phyloP scores from a whole-genome alignment of 1,140 invertebrate species.

The Laupala kohalensis region DNA sequence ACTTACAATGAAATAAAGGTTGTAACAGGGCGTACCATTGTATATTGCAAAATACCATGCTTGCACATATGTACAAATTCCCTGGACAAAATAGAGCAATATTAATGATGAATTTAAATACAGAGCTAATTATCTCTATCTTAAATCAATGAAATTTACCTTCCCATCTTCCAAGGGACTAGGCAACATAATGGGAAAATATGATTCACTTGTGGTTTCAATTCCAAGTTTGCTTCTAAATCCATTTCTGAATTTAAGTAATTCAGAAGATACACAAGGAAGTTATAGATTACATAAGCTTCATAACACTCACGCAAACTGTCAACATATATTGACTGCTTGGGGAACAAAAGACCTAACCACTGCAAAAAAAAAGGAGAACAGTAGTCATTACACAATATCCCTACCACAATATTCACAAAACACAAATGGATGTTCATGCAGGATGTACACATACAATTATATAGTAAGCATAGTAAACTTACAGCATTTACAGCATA shows the following conservation, averaged over 20 bases:
- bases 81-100: conserved; percentile 30
- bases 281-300: conserved; percentile 94
- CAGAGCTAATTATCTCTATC: no score
- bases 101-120: background rate
- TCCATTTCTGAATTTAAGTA: conserved; percentile 75
- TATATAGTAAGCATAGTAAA: conserved; percentile 23
- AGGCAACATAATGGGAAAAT: conserved; percentile 76
- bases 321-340: conserved; percentile 81
- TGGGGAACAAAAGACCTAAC: conserved; percentile 68
- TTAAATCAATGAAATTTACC: conserved; percentile 32
- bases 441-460: no score
- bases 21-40: conserved; percentile 74
- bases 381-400: no score
- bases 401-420: no score
- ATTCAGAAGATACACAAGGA: conserved; percentile 88
- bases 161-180: conserved; percentile 75
- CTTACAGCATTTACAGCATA: conserved; percentile 89
- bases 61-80: conserved; percentile 89
- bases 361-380: conserved; percentile 43
- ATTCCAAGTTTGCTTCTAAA: conserved; percentile 63
- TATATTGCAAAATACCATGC: conserved; percentile 92
- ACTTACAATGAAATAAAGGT: conserved; percentile 79
- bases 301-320: conserved; percentile 90
- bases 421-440: no score
- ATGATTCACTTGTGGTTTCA: conserved; percentile 73